A percentile compares a stretch with the other conserved stretches of the same genome.
Conservation (phyloP, 2,113 vertebrate species). For the Phaetusa simplex region DNA sequence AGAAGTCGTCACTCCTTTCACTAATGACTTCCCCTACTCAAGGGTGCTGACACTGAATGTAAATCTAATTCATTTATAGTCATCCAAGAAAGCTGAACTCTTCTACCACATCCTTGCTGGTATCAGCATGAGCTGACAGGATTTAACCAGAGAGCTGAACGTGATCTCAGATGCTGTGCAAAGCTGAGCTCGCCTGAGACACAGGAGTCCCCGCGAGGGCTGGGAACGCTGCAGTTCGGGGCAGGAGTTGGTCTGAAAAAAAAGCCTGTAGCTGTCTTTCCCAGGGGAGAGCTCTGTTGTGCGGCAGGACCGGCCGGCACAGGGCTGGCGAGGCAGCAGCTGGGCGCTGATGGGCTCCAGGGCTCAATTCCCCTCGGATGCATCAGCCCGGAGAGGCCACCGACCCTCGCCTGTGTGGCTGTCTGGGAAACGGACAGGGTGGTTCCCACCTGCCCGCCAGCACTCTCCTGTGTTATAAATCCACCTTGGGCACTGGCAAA, state of each 20-base stretch:
- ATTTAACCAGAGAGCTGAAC: background rate
- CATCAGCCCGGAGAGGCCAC: accelerated
- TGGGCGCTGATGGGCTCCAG: background rate
- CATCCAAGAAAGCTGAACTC: background rate
- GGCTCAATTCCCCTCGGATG: background rate
- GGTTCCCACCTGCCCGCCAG: background rate
- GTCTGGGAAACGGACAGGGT: background rate
- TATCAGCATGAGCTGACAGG: background rate
- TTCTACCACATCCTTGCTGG: background rate
- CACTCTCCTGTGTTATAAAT: background rate
- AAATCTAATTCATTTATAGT: background rate
- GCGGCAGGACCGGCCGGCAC: accelerated
- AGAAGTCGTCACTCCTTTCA: background rate
- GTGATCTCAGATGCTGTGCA: background rate
- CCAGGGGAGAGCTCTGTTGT: background rate
- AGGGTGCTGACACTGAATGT: background rate
- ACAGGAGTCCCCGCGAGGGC: background rate
- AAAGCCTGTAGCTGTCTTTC: background rate
- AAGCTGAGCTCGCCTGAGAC: background rate
- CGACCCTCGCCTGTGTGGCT: accelerated
- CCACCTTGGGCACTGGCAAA: background rate
- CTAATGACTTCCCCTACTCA: background rate
- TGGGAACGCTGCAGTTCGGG: background rate
- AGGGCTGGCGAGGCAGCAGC: background rate
- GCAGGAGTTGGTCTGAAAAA: background rate